Base-by-base conservation (phyloP, 2,797 vertebrate species). In the Syndactyla subalaris region DNA sequence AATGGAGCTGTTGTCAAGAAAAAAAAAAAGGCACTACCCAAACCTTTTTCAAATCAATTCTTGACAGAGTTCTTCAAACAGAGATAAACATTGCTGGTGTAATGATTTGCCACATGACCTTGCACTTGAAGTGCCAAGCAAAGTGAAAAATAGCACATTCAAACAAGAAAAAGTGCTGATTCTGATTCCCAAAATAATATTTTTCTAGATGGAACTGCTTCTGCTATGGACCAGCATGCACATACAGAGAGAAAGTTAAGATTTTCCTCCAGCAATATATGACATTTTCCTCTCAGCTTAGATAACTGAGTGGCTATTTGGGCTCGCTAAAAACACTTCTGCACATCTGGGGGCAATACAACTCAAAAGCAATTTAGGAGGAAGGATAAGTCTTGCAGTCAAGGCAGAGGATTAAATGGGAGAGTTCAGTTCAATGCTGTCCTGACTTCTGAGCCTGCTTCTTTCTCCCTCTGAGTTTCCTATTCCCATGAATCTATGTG, bases 21-120 rank as follows among this genome's bases (percentile, higher is more conserved):
- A 43, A 55, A 65, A 65, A 59, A 65, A 65, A 5, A 72, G 24
- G 15, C 68, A 73, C 36, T 78, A 81, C 80, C 45, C 43, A 75
- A 80, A 65, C 24, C 57, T 83, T 93, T 95, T 90, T 90, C 48
- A 74, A 93, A 96, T 79, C 62, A 74, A 39, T 83, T 95, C 62
- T 51, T 72, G 74, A 77, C 41, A 52, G 61, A 83, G 18, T 66
- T 92, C 87, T 88, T 88, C 89, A 74, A 88, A 92, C 14, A 12
- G 62, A 65, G 66, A 59, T 58, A 80, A 91, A 94, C 63, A 86
- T 81, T 91, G 70, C 63, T 94, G 36, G 5, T 54, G 52, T 88
- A 96, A 94, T 94, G 72, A 94, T 88, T 95, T 95, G 78, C 78
- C 83, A 92, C 59, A 95, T 88, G 92, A 92, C 80, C 92, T 92